These are phyloP conservation scores for Seriola quinqueradiata DNA, from an alignment of 2,113 vertebrate species.

Conservation along the genomic window DNA sequence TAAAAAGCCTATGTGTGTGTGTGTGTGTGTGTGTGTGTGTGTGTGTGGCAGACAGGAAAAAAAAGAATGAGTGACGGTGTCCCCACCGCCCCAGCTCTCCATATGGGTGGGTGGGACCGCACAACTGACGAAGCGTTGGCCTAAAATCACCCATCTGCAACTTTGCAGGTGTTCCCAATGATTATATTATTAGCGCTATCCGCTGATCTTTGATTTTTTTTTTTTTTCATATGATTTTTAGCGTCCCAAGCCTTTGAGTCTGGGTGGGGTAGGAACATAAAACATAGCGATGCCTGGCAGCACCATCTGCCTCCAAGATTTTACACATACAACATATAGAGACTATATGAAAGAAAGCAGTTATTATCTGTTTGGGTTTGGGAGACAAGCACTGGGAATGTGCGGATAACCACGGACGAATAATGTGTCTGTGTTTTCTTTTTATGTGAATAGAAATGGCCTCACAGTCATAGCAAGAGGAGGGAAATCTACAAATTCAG, in stretches of 20 bases:
- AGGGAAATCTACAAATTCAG: too few species aligned
- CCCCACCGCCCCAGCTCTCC: slow-evolving; percentile 79
- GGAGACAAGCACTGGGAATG: not conserved
- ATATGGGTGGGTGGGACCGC: slow-evolving; percentile 95
- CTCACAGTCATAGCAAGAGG: too few species aligned
- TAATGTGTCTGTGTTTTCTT: slow-evolving; percentile 4
- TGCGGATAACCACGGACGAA: not conserved
- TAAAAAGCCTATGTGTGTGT: slow-evolving; percentile 82
- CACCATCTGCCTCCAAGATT: slow-evolving; percentile 90
- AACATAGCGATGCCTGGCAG: slow-evolving; percentile 89
- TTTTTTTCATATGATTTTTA: slow-evolving; percentile 79
- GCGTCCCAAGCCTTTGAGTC: slow-evolving; percentile 84
- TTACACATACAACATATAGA: slow-evolving; percentile 40
- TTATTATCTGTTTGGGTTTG: slow-evolving; percentile 26
- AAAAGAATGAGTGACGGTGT: slow-evolving; percentile 53
- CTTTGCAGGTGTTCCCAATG: slow-evolving; percentile 99
- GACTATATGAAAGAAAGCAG: slow-evolving; percentile 1
- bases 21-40: slow-evolving; percentile 24
- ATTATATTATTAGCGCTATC: slow-evolving; percentile 99
- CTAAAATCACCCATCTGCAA: slow-evolving; percentile 97
- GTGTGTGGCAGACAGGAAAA: not conserved
- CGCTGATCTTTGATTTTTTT: slow-evolving; percentile 96
- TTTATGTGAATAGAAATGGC: too few species aligned
- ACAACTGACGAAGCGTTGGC: slow-evolving; percentile 89
- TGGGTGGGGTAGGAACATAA: slow-evolving; percentile 76